Evolutionary conservation across 2,113 vertebrate species (phyloP), one percentile per base, ranked within the genome.

Genomic region (Macrotus californicus): DNA sequence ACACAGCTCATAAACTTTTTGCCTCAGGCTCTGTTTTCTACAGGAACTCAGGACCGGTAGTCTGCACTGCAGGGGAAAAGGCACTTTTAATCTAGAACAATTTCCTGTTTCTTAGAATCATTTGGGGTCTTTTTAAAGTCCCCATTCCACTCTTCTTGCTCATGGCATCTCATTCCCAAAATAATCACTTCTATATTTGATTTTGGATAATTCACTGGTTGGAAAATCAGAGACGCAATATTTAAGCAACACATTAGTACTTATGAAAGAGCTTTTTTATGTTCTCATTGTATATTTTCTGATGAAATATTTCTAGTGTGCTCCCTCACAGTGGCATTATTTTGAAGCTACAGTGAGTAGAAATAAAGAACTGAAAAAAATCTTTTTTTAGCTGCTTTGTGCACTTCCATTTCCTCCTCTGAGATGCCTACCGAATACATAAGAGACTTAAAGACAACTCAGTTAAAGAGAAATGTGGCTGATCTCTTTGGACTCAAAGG

Each of bases 281-380:
- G 67, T 93, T 92, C 54, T 95, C 46, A 77, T 94, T 94, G 79
- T 79, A 67, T 34, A 81, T 92, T 93, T 94, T 93, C 72, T 88
- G 26, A 18, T 94, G 36, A 86, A 90, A 85, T 85, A 73, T 26
- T 90, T 54, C 21, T 70, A 29, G 77, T 39, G 31, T 92, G 26
- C 18, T 87, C 64, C 56, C 34, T 87, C 48, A 75, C 67, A 75
- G 21, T 83, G 31, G 67, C 59, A 67, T 93, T 94, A 93, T 95
- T 89, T 89, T 91, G 70, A 93, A 96, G 56, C n/a, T 84, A 75
- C 6, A 39, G 24, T 64, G 54, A 93, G 10, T 36, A 85, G 48
- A 39, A 29, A 52, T 56, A 83, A 94, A 93, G 41, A 66, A 64
- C 6, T 94, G 54, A 13, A 69, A 89, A 61, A 75, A 96, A 29